These are phyloP conservation scores for Struthio camelus DNA, from an alignment of 2,113 vertebrate species.

Conservation along the genomic window DNA sequence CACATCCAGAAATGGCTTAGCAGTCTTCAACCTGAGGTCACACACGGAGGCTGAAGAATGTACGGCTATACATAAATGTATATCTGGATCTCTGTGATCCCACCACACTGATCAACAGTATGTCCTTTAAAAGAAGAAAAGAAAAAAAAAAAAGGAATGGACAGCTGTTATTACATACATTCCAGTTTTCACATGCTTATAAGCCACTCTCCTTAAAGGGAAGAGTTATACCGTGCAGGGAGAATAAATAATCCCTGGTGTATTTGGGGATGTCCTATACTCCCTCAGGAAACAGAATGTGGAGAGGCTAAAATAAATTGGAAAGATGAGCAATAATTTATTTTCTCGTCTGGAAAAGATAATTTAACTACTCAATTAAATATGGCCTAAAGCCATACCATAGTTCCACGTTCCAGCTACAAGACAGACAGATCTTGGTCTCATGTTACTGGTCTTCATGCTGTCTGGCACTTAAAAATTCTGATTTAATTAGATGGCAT, in stretches of 20 bases:
- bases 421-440: constrained; percentile 51
- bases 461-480: constrained; percentile 58
- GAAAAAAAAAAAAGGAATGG: background rate
- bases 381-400: constrained; percentile 47
- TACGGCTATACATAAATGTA: background rate
- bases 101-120: background rate
- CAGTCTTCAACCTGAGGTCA: background rate
- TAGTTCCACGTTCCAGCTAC: constrained; percentile 43
- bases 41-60: background rate
- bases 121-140: background rate
- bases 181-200: background rate
- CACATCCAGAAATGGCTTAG: background rate
- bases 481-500: constrained; percentile 58
- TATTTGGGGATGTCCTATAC: constrained; percentile 27
- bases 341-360: constrained; percentile 57
- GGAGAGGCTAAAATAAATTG: constrained; percentile 50
- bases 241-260: background rate
- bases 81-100: background rate
- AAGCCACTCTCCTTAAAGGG: background rate
- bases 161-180: background rate
- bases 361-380: constrained; percentile 71
- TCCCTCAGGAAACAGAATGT: constrained; percentile 43
- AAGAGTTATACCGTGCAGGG: background rate
- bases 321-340: constrained; percentile 63
- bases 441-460: constrained; percentile 49